Evolutionary conservation across 1,140 invertebrate species (phyloP), one percentile per base, ranked within the genome.

Genomic region (Habropoda laboriosa): DNA sequence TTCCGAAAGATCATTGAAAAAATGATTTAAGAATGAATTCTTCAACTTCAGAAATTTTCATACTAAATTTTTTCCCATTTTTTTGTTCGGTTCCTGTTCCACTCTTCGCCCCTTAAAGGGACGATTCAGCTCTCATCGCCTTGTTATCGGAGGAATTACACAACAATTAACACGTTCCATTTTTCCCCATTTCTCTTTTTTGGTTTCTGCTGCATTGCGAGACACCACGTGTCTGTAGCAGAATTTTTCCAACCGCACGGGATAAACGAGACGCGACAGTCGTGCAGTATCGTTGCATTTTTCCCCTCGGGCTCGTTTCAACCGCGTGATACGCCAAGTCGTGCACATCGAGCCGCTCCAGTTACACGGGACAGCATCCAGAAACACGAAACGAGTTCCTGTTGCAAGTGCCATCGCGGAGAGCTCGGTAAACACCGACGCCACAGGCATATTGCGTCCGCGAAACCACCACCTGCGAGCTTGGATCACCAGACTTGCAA

Each of bases 351-450:
- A 30, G 27, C n/a, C 12, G 51, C 21, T 30, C 5, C 32, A 60
- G 42, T 45, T 64, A 30, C 24, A 47, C 24, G 13, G 12, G 40
- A 57, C 60, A 60, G 35, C 16, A 40, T n/a, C 49, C 45, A n/a
- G 78, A 42, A 67, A 67, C 72, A 67, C 42, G 61, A 80, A 75
- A 80, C 78, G 72, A 75, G 60, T 67, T 75, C 32, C 60, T 35
- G 71, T 64, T 35, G 47, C 40, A 64, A 66, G 40, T 75, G 51
- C 42, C 24, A n/a, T 75, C 24, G 42, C 72, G 18, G 51, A 80
- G 78, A 67, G 72, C 78, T 76, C 53, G 60, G 61, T 51, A 80
- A 80, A 80, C 72, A 80, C 16, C 61, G 32, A 58, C 24, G 61
- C 35, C 42, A 60, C 72, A 45, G 32, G 72, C 32, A 76, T 80